Base-by-base conservation (phyloP, 2,888 invertebrate genomes). In the Caenorhabditis afra region DNA sequence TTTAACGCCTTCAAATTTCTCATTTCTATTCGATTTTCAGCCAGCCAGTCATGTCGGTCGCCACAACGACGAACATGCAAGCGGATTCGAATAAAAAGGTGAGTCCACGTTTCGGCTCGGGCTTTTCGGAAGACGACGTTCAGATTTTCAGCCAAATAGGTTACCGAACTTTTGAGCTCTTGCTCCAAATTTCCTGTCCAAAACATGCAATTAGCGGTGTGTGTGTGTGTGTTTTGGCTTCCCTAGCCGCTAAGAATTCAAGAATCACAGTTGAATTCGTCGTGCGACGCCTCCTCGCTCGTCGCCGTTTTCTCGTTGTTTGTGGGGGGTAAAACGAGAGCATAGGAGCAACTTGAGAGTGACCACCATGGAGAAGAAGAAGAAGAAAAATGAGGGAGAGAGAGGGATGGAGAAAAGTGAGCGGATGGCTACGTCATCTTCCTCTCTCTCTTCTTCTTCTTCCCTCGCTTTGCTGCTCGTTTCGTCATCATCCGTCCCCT, bases 11-110 rank as follows among this genome's bases (percentile, higher is more conserved):
- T 29, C 29, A 29, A 41, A 10, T 44, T 44, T 29, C 14, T 68
- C 20, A 29, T 7, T 14, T 35, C 35, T 49, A 3, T 61, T 4
- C 16, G 3, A 8, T 14, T 71, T 71, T 49, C 62, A 71, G 71
- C 14, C 23, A 4, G 22, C 58, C 58, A 64, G 45, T 47, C 37
- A 68, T 82, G 79, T 75, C 81, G 37, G 67, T 75, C 41, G 79
- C 76, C 62, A 77, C 74, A 16, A 79, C 73, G 35, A 79, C 79
- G 14, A 77, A 61, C 62, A 75, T 79, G 66, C 81, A 79, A 55
- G 61, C 78, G 58, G 79, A 73, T 57, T 53, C 75, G 11, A 76
- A 67, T 41, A 76, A 68, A 45, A 75, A 67, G 66, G 75, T 76
- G 39, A 49, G 47, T 45, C 11, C 7, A 44, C n/a, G n/a, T n/a